phyloP scores from a whole-genome alignment of 1,140 invertebrate genomes.

The Drosophila elegans region DNA sequence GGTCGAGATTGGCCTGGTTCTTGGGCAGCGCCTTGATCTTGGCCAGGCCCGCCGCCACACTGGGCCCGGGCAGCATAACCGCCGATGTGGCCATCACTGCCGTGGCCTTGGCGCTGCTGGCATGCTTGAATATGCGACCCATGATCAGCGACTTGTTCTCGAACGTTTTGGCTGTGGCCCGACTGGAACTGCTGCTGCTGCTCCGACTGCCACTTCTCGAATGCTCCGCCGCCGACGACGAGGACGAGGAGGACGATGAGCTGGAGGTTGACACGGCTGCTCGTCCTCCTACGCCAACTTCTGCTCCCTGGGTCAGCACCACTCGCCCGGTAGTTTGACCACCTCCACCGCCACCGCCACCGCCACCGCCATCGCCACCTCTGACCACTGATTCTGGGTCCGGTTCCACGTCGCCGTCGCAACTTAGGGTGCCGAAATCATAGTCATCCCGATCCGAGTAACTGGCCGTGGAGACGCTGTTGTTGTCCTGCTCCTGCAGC shows the following conservation, averaged over 20 bases:
- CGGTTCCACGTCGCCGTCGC: slow-evolving; percentile 60
- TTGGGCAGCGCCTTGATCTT: slow-evolving; percentile 57
- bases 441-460: slow-evolving; percentile 84
- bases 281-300: not conserved
- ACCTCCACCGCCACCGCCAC: no score
- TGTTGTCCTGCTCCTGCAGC: slow-evolving; percentile 76
- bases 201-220: slow-evolving; percentile 37
- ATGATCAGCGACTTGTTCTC: slow-evolving; percentile 86
- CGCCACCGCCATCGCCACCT: slow-evolving; percentile 3
- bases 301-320: not conserved
- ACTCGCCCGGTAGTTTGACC: not conserved
- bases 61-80: slow-evolving; percentile 9
- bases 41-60: slow-evolving; percentile 7
- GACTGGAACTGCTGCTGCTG: slow-evolving; percentile 73
- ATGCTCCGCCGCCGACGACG: slow-evolving; percentile 24
- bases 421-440: slow-evolving; percentile 80
- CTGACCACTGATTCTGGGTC: slow-evolving; percentile 15
- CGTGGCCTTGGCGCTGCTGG: slow-evolving; percentile 75
- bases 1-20: slow-evolving; percentile 77
- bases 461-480: slow-evolving; percentile 78
- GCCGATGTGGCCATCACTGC: slow-evolving; percentile 1
- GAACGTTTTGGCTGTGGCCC: slow-evolving; percentile 78
- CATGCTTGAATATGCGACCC: slow-evolving; percentile 86
- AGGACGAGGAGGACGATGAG: slow-evolving; percentile 53
- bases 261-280: slow-evolving; percentile 36